A percentile compares a stretch with the other conserved stretches of the same genome.
Evolutionary conservation across 2,113 vertebrate genomes (phyloP).

Genomic region (Cichladusa arquata): DNA sequence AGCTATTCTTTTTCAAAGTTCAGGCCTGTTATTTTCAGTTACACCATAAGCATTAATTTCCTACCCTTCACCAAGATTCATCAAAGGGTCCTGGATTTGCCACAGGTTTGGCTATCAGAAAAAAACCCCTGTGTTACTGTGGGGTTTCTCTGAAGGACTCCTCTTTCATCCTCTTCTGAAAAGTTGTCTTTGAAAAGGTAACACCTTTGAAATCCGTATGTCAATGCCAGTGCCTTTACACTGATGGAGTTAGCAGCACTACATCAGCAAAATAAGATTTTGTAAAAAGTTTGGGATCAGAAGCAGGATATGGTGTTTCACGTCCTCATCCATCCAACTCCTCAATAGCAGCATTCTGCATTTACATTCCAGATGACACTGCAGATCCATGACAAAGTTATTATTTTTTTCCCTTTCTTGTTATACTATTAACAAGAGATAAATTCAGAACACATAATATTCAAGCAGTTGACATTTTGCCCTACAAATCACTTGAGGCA

Average conservation of each 20-base stretch:
- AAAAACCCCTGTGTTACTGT: not conserved
- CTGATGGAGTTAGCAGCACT: not conserved
- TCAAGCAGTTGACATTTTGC: not conserved
- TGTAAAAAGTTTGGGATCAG: not conserved
- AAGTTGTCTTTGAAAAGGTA: not conserved
- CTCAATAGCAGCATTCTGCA: not conserved
- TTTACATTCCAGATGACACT: not conserved
- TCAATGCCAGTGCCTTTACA: not conserved
- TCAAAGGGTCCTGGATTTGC: not conserved
- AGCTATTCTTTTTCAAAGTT: not conserved
- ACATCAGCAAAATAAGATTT: not conserved
- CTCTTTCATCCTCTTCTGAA: not conserved
- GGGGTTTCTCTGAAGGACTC: not conserved
- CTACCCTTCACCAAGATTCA: not conserved
- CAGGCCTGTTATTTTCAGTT: not conserved
- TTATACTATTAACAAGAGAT: not conserved
- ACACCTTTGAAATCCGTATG: not conserved
- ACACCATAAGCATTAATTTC: not conserved
- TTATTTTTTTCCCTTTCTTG: not conserved
- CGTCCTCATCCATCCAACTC: not conserved
- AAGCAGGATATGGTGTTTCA: not conserved
- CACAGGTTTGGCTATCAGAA: not conserved
- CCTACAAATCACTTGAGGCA: not conserved
- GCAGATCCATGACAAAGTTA: not conserved
- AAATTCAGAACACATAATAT: not conserved